phyloP scores from a whole-genome alignment of 2,113 vertebrate species.

The Rhodinocichla rosea region DNA sequence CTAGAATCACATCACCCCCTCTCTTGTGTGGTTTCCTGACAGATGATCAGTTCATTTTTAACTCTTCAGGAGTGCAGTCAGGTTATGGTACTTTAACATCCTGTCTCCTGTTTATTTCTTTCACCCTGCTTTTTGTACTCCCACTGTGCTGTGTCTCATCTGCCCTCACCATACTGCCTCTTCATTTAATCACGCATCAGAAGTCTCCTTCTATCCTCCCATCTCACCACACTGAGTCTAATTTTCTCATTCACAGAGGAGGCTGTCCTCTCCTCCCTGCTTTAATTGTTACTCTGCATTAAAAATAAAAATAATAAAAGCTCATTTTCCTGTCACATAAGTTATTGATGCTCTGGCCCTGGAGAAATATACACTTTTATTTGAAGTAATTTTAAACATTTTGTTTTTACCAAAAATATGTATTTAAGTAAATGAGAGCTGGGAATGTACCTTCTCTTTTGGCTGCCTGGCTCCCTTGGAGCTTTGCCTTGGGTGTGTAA shows the following conservation, averaged over 20 bases:
- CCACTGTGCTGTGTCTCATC: constrained; percentile 47
- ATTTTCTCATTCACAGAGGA: constrained; percentile 66
- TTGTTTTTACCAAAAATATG: constrained; percentile 17
- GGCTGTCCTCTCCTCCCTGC: constrained; percentile 52
- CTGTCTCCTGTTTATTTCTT: constrained; percentile 53
- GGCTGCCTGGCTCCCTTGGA: constrained; percentile 46
- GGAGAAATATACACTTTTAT: constrained; percentile 1
- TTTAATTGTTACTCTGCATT: constrained; percentile 57
- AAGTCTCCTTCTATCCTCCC: constrained; percentile 48
- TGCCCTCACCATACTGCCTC: constrained; percentile 49
- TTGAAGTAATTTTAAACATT: constrained; percentile 11
- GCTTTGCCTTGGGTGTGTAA: constrained; percentile 57
- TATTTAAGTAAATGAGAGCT: constrained; percentile 27
- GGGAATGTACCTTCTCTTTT: constrained; percentile 16
- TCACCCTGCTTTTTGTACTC: constrained; percentile 20
- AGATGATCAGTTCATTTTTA: constrained; percentile 51
- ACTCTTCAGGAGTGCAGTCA: constrained; percentile 27
- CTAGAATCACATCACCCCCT: background rate
- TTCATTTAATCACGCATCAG: constrained; percentile 58
- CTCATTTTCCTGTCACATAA: constrained; percentile 15
- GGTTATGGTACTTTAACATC: constrained; percentile 37
- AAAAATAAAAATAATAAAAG: constrained; percentile 45
- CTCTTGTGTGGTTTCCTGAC: background rate
- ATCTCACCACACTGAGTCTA: constrained; percentile 40
- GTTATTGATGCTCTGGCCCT: constrained; percentile 31